Evolutionary conservation across 2,888 invertebrate species (phyloP), one percentile per base, ranked within the genome.

Genomic region (Eilema caniola): DNA sequence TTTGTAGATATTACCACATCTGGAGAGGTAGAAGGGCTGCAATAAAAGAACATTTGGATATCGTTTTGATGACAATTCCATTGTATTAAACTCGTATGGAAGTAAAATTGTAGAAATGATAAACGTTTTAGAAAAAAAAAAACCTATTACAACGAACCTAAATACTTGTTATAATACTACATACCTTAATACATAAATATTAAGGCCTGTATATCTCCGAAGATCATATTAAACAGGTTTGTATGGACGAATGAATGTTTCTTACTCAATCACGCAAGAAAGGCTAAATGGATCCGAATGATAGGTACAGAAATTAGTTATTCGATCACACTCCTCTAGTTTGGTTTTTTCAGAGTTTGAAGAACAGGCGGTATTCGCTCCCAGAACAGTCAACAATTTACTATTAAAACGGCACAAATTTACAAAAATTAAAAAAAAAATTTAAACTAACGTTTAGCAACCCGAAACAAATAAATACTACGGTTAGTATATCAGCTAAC

Each of bases 1-100:
- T 74, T 63, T 60, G 70, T 71, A 74, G 68, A 77, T 77, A 72
- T 70, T 76, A 73, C 63, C 69, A 37, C 59, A 66, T 53, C 25
- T 62, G 41, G 66, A 68, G 61, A 77, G 65, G 70, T 69, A n/a
- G 66, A 59, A 68, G 70, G 66, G 61, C 62, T 67, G 47, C 63
- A 71, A 75, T 75, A 66, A 65, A 57, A 31, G n/a, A 11, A 61
- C 24, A 66, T 20, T 33, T 66, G 33, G 20, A 66, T 66, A 31
- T 37, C 57, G 24, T 56, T 57, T 57, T 10, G 33, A 33, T 57
- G 20, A 66, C 10, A 57, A 14, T 24, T 16, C 57, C 33, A 24
- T 47, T n/a, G 23, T 12, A 16, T 56, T 23, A 31, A 3, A 11
- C 0, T n/a, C 1, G n/a, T 8, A 28, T 24, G 14, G 3, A 23